A percentile compares a stretch with the other conserved stretches of the same genome.
phyloP scores from a whole-genome alignment of 2,113 vertebrate species.

The Dicaeum eximium region DNA sequence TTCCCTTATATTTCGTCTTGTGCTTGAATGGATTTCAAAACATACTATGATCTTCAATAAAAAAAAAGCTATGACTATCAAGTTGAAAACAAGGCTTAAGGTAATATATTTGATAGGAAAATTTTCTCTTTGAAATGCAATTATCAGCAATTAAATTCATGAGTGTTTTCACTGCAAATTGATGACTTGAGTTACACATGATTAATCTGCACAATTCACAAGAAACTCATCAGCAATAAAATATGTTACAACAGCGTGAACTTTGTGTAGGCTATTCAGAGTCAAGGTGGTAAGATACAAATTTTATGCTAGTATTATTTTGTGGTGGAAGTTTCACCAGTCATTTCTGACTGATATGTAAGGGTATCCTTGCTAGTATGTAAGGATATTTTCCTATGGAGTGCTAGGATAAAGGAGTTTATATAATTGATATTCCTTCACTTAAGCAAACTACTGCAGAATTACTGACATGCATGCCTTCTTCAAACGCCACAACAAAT shows the following conservation, averaged over 20 bases:
- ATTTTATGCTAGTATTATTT: background rate
- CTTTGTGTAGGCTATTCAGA: background rate
- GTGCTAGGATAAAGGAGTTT: background rate
- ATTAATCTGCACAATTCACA: background rate
- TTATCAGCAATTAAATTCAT: constrained; percentile 14
- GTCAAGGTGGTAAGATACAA: background rate
- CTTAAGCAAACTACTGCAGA: background rate
- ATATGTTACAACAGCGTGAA: background rate
- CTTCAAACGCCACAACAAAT: background rate
- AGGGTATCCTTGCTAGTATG: background rate
- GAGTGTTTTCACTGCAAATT: background rate
- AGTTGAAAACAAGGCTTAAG: background rate
- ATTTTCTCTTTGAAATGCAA: background rate
- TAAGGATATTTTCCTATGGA: background rate
- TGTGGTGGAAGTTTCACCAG: background rate
- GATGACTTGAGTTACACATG: background rate
- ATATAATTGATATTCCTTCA: background rate
- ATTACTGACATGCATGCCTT: background rate
- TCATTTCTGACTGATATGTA: background rate
- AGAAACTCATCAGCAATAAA: background rate
- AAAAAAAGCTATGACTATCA: background rate
- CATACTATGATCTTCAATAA: background rate
- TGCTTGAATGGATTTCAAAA: background rate
- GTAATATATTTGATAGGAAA: background rate
- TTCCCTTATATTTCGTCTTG: background rate